These are phyloP conservation scores for Acanthurus lineatus DNA, from an alignment of 2,797 vertebrate genomes.

Conservation along the genomic window DNA sequence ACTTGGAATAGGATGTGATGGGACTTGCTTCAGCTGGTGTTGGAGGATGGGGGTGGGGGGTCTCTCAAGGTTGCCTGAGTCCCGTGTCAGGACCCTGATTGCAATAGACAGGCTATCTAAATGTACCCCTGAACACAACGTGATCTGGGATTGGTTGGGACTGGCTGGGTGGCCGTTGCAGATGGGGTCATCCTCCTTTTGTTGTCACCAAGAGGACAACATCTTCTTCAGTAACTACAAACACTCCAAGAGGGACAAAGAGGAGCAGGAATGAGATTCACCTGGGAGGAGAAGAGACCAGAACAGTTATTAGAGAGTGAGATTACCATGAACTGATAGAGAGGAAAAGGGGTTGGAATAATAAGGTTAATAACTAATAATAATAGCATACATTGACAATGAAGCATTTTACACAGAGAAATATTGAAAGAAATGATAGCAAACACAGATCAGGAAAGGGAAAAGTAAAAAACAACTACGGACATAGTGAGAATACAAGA, in stretches of 20 bases:
- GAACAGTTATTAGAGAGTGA: background rate
- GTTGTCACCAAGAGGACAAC: slow-evolving; percentile 54
- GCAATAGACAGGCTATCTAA: slow-evolving; percentile 66
- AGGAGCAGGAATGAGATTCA: slow-evolving; percentile 7
- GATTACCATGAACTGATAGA: background rate
- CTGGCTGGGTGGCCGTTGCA: slow-evolving; percentile 19
- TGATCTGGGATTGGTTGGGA: slow-evolving; percentile 58
- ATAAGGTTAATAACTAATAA: slow-evolving; percentile 2
- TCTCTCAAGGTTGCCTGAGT: slow-evolving; percentile 61
- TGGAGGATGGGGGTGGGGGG: slow-evolving; percentile 24
- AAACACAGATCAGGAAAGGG: background rate
- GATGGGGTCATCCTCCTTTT: slow-evolving; percentile 41
- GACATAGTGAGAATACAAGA: background rate
- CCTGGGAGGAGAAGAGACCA: background rate
- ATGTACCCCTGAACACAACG: slow-evolving; percentile 42
- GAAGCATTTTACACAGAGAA: background rate
- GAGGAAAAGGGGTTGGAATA: background rate
- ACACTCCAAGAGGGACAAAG: slow-evolving; percentile 11
- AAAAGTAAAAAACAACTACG: background rate
- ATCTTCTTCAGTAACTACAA: slow-evolving; percentile 26
- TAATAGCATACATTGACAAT: slow-evolving; percentile 5
- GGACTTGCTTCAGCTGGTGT: slow-evolving; percentile 41
- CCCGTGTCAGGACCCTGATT: slow-evolving; percentile 64
- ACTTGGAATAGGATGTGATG: slow-evolving; percentile 26
- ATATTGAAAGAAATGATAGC: background rate